Evolutionary conservation across 2,113 vertebrate genomes (phyloP).

Genomic region (Clarias magur): DNA sequence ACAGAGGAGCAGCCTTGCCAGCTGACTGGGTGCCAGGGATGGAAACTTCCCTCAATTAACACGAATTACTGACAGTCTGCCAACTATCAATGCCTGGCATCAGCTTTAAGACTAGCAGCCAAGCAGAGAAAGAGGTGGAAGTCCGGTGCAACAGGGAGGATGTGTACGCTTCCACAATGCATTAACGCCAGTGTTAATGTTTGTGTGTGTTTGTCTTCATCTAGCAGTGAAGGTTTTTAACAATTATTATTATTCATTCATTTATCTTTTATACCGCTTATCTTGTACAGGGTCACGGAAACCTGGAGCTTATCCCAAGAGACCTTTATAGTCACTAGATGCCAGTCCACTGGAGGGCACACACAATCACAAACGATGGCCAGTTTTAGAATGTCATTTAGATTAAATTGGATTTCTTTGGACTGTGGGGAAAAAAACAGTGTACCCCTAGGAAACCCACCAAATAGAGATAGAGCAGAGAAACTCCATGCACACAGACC

Average conservation of each 20-base stretch:
- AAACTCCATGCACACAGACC: no score
- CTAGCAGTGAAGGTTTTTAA: not conserved
- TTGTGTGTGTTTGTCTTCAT: not conserved
- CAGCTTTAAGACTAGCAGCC: conserved; percentile 45
- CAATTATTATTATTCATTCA: not conserved
- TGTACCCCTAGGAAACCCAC: no score
- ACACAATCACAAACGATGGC: no score
- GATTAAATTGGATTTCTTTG: no score
- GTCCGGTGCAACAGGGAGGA: conserved; percentile 22
- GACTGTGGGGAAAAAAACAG: no score
- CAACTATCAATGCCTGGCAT: conserved; percentile 55
- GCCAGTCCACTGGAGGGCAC: no score
- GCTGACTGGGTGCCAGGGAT: conserved; percentile 50
- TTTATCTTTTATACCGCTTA: no score
- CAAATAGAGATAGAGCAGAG: no score
- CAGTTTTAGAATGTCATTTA: no score
- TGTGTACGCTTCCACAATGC: conserved; percentile 34
- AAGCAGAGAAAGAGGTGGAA: conserved; percentile 38
- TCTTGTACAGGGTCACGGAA: no score
- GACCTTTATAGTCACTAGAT: no score
- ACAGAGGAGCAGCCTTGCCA: conserved; percentile 30
- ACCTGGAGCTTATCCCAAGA: no score
- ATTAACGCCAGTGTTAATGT: conserved; percentile 44
- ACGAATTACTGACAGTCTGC: conserved; percentile 55
- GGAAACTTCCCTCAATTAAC: conserved; percentile 55